Conservation (phyloP, 1,140 invertebrate species). For the Lucilia cuprina region DNA sequence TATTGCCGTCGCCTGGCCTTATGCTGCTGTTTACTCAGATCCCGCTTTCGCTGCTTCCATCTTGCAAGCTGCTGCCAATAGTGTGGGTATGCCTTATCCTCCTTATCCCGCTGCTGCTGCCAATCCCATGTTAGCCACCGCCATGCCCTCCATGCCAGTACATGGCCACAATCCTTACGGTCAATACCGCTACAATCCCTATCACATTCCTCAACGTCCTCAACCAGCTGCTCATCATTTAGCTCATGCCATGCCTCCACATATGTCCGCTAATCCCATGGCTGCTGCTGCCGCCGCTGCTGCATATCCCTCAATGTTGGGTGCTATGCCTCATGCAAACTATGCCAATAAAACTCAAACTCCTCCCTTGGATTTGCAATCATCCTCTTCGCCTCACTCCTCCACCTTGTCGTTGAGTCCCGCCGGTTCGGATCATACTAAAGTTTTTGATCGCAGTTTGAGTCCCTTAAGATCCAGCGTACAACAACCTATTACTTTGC, state of each 20-base stretch:
- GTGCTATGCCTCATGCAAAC: constrained; percentile 42
- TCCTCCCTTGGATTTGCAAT: constrained; percentile 59
- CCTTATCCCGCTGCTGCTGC: constrained; percentile 62
- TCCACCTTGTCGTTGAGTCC: constrained; percentile 60
- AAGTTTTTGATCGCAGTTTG: constrained; percentile 53
- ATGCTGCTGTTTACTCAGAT: constrained; percentile 90
- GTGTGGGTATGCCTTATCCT: constrained; percentile 68
- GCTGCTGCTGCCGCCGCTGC: constrained; percentile 39
- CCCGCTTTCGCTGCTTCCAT: constrained; percentile 91
- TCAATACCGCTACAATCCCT: constrained; percentile 63
- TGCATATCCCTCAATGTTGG: constrained; percentile 42
- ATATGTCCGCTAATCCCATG: constrained; percentile 44
- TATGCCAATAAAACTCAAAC: constrained; percentile 55
- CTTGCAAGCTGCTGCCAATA: constrained; percentile 83
- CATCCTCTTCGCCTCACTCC: constrained; percentile 60
- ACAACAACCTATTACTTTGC: constrained; percentile 36
- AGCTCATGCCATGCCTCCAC: constrained; percentile 51
- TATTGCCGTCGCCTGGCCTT: constrained; percentile 93
- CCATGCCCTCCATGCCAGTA: constrained; percentile 64
- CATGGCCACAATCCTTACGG: constrained; percentile 61
- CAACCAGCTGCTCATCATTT: constrained; percentile 59
- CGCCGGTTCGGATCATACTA: constrained; percentile 59
- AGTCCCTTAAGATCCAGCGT: constrained; percentile 41
- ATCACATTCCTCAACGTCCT: constrained; percentile 49
- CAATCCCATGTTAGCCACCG: constrained; percentile 64